Conservation (phyloP, 1,140 invertebrate genomes). For the Amyelois transitella region DNA sequence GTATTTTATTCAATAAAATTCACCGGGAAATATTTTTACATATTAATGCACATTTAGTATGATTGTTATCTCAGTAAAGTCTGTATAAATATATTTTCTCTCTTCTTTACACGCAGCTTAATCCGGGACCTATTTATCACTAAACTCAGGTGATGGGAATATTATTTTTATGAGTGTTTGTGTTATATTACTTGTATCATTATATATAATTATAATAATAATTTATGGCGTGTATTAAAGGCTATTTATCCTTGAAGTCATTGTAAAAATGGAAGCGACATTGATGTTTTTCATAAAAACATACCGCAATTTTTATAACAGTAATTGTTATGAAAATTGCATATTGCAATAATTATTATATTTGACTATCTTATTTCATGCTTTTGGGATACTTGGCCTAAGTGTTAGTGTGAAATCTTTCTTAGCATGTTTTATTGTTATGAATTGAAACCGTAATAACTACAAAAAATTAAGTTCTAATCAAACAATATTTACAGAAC, state of each 20-base stretch:
- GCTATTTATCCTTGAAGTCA: too few species aligned
- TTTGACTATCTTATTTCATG: too few species aligned
- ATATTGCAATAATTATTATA: too few species aligned
- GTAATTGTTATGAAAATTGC: too few species aligned
- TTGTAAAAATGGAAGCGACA: too few species aligned
- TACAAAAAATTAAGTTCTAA: too few species aligned
- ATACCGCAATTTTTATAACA: too few species aligned
- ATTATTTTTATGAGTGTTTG: constrained; percentile 48
- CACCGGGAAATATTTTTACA: not conserved
- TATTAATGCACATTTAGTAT: constrained; percentile 5
- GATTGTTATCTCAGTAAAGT: constrained; percentile 22
- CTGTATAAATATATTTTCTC: constrained; percentile 58
- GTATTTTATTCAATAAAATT: not conserved
- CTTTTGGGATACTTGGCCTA: not conserved
- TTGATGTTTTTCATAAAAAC: too few species aligned
- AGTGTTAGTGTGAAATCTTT: not conserved
- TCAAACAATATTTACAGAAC: too few species aligned
- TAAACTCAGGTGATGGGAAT: constrained; percentile 74
- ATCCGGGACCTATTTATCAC: constrained; percentile 75
- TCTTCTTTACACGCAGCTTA: constrained; percentile 75
- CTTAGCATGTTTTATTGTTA: not conserved
- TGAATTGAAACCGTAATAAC: too few species aligned
- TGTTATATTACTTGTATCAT: constrained; percentile 9
- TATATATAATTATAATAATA: too few species aligned
- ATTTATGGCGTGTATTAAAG: not conserved